Conservation (phyloP, 2,113 vertebrate genomes). For the Felis chaus region DNA sequence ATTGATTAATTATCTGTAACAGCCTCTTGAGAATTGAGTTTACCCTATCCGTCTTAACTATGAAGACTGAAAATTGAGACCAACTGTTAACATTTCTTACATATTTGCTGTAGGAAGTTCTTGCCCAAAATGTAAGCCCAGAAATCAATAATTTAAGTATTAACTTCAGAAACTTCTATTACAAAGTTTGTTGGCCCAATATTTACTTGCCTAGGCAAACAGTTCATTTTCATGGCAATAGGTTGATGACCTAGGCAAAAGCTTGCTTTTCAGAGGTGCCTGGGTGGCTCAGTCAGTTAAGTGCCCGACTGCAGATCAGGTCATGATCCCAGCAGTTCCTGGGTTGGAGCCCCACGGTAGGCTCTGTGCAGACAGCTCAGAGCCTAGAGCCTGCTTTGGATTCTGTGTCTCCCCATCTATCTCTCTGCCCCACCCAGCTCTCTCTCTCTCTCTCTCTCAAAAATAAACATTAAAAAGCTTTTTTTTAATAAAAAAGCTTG, state of each 20-base stretch:
- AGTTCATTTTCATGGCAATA: not conserved
- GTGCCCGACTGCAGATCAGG: too few relatives aligned
- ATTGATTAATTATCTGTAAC: not conserved
- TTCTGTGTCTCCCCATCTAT: too few relatives aligned
- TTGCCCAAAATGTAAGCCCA: not conserved
- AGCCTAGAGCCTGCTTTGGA: too few relatives aligned
- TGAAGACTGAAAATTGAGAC: not conserved
- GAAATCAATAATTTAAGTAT: not conserved
- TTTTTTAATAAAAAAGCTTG: not conserved
- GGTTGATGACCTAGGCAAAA: not conserved
- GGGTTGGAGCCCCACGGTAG: too few relatives aligned
- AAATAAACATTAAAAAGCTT: too few relatives aligned
- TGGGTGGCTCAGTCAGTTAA: too few relatives aligned
- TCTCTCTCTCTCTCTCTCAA: too few relatives aligned
- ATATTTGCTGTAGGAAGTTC: not conserved
- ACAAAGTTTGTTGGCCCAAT: not conserved
- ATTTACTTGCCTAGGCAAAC: not conserved
- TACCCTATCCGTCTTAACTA: not conserved
- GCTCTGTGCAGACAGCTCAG: too few relatives aligned
- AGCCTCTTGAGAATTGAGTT: not conserved
- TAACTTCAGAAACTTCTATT: not conserved
- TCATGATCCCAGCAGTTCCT: too few relatives aligned
- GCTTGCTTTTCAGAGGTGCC: not conserved
- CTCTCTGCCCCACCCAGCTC: too few relatives aligned
- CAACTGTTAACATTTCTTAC: not conserved